A percentile compares a stretch with the other conserved stretches of the same genome.
Conservation (phyloP, 2,113 vertebrate genomes). For the Xyliphius kryptos region DNA sequence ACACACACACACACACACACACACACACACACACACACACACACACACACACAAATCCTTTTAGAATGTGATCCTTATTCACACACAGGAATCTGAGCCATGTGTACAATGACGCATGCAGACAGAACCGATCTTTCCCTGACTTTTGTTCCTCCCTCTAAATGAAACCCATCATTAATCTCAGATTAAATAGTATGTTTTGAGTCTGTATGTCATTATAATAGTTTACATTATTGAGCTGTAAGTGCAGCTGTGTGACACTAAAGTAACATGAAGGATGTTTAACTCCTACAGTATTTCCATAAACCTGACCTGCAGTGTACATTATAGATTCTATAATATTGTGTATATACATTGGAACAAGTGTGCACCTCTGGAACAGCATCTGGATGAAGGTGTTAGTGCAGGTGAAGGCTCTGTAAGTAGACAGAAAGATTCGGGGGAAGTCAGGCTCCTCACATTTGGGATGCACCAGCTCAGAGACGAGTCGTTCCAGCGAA, state of each 20-base stretch:
- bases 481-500: conserved; percentile 68
- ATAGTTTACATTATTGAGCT: too few species aligned
- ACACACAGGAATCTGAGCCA: conserved; percentile 1
- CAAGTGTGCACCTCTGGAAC: conserved; percentile 61
- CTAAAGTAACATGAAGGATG: too few species aligned
- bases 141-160: not conserved
- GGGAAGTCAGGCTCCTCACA: conserved; percentile 63
- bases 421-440: conserved; percentile 75
- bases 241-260: too few species aligned
- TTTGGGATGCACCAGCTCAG: conserved; percentile 63
- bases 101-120: not conserved
- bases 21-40: conserved; percentile 3
- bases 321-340: too few species aligned
- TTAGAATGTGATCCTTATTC: not conserved
- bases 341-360: not conserved
- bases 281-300: too few species aligned
- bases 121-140: not conserved
- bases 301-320: too few species aligned
- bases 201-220: too few species aligned
- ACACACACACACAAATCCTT: not conserved
- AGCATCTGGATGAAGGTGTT: conserved; percentile 66
- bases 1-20: not conserved
- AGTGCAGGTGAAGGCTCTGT: conserved; percentile 70
- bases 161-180: too few species aligned
- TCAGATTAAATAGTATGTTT: too few species aligned